Percentiles rank a stretch among this genome's conserved stretches.
phyloP scores from a whole-genome alignment of 2,113 vertebrate species.

The Leptobrachium leishanense region DNA sequence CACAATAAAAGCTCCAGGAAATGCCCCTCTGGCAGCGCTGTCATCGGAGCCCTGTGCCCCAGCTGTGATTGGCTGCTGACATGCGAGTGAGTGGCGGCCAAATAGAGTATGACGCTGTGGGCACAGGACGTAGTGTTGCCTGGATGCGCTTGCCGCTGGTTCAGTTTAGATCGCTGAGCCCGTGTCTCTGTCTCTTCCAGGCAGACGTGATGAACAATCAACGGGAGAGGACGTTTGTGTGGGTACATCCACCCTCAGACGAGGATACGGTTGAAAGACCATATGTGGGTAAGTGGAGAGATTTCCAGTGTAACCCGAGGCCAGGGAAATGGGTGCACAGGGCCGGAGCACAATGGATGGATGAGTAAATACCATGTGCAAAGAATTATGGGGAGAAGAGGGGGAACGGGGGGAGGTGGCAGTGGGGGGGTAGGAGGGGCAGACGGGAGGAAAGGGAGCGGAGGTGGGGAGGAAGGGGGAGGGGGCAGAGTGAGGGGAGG shows the following conservation, averaged over 20 bases:
- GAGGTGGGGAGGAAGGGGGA: background rate
- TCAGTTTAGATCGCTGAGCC: background rate
- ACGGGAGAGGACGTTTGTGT: background rate
- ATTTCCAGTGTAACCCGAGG: no score
- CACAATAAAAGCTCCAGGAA: background rate
- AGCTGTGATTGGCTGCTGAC: no score
- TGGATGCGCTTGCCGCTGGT: no score
- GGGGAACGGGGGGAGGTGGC: background rate
- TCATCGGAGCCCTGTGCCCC: no score
- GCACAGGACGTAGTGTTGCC: no score
- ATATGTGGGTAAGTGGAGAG: conserved; percentile 6
- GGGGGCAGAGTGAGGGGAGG: no score
- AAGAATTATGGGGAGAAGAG: no score
- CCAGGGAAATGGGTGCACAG: background rate
- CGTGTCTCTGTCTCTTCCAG: background rate
- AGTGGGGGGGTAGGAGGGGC: background rate
- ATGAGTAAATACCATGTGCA: background rate
- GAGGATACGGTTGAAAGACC: conserved; percentile 1
- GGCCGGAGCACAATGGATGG: background rate
- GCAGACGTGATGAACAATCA: conserved; percentile 23
- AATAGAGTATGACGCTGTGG: no score
- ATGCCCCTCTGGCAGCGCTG: no score
- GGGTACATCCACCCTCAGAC: conserved; percentile 18
- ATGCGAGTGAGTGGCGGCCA: no score
- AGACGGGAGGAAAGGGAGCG: background rate